Conservation (phyloP, 1,140 invertebrate species). For the Argopecten irradians region DNA sequence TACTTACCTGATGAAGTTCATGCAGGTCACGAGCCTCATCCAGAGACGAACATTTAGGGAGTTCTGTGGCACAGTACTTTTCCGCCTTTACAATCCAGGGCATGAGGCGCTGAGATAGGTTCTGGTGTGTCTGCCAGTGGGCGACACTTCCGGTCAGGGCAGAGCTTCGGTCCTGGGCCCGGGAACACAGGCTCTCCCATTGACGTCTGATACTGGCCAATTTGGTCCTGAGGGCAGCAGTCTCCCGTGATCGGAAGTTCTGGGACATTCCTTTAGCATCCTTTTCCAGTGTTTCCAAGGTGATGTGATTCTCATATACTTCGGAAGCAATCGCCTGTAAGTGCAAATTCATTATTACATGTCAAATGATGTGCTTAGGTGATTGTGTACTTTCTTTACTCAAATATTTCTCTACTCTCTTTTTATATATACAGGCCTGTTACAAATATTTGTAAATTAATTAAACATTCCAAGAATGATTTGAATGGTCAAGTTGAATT, state of each 20-base stretch:
- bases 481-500: no score
- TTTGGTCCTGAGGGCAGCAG: slow-evolving; percentile 72
- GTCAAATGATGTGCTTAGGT: no score
- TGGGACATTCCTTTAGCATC: slow-evolving; percentile 85
- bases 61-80: slow-evolving; percentile 83
- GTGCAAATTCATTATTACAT: no score
- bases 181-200: slow-evolving; percentile 71
- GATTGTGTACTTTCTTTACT: no score
- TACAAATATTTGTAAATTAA: no score
- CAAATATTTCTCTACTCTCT: no score
- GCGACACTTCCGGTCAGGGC: slow-evolving; percentile 86
- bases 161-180: slow-evolving; percentile 83
- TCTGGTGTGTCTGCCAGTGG: slow-evolving; percentile 91
- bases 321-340: slow-evolving; percentile 71
- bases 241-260: slow-evolving; percentile 73
- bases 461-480: no score
- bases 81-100: slow-evolving; percentile 93
- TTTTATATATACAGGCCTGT: no score
- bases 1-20: slow-evolving; percentile 76
- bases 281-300: slow-evolving; percentile 85
- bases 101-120: slow-evolving; percentile 86
- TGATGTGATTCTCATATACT: slow-evolving; percentile 82
- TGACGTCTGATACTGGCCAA: slow-evolving; percentile 70
- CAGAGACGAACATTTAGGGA: slow-evolving; percentile 82
- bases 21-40: slow-evolving; percentile 88